Base-by-base conservation (phyloP, 1,140 invertebrate genomes). In the Anastrepha obliqua region DNA sequence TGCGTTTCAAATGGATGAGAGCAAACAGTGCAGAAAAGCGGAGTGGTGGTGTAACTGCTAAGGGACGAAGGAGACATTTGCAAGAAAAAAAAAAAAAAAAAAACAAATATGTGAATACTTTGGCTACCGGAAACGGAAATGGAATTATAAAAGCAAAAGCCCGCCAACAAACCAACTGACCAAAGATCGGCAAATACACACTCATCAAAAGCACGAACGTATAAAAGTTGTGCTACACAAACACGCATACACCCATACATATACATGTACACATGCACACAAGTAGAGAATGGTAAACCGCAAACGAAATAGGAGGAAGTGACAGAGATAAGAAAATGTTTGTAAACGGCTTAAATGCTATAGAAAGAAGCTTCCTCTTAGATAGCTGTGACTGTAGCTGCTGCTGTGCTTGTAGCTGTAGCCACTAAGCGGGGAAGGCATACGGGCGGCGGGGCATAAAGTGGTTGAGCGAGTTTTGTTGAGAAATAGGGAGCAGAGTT, bases 91-190 rank as follows among this genome's bases (percentile, higher is more conserved):
- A 0, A 0, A 29, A 29, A 29, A 74, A 11, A 51, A 13, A 29
- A 29, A 74, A 11, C n/a, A 13, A 20, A 74, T 3, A 17, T 74
- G 44, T 74, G 15, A 39, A 39, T 29, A 29, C 47, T 51, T 81
- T 86, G n/a, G 58, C 29, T 0, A 86, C 15, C 85, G 39, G 85
- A 60, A 64, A 44, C 89, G 90, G 90, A 90, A 90, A 90, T 90
- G 90, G 90, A 90, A 90, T 90, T 90, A 90, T 90, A 90, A 90
- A 90, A 90, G 90, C 90, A 90, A 90, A 90, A 90, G 90, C 90
- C 89, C 29, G 29, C 20, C 90, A 90, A 89, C 90, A 89, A 90
- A 90, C 89, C 90, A 90, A 90, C 88, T 90, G 90, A 89, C 87
- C 44, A 55, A 20, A 81, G n/a, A 81, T 55, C 17, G 17, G 13